Base-by-base conservation (phyloP, 1,140 invertebrate species). In the Hylaeus volcanicus region DNA sequence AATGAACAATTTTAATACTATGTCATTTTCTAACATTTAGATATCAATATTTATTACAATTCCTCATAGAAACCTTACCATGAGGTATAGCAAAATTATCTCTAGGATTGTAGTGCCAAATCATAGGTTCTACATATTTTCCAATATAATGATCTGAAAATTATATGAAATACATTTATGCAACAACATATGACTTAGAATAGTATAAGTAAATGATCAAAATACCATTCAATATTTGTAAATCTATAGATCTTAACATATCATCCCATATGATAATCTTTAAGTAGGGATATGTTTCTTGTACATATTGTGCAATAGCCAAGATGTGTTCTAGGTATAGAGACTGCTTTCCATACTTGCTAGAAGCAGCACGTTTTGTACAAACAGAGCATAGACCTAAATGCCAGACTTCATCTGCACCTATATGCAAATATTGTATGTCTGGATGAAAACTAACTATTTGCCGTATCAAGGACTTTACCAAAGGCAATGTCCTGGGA, bases 201-300 rank as follows among this genome's bases (percentile, higher is more conserved):
- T 51, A 14, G 55, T 12, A 64, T 41, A 9, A 76, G 75, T 8
- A 79, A 84, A 63, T 63, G 65, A 88, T 80, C 72, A 5, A 88
- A 68, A 88, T 90, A 94, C 93, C 93, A 75, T 95, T 93, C 91
- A 97, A 94, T 87, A 94, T 93, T 74, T 94, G 93, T 82, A 95
- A 92, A n/a, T 95, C 94, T 85, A 98, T 95, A 56, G 96, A 94
- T 43, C 97, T 94, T 55, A 99, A 89, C 97, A 99, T 99, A 91
- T 99, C 98, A 89, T 99, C 98, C 98, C 98, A 99, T 85, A 99
- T 96, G 9, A 99, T 95, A 11, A 97, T 94, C 53, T 94, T 95
- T 37, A 97, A 93, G 3, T 94, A 93, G 0, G 96, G 95, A 92
- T 95, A 96, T 4, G 94, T 94, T 26, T 94, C 93, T 71, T 95